These are phyloP conservation scores for Sebastes schlegelii DNA, from an alignment of 2,113 vertebrate genomes.

Conservation along the genomic window DNA sequence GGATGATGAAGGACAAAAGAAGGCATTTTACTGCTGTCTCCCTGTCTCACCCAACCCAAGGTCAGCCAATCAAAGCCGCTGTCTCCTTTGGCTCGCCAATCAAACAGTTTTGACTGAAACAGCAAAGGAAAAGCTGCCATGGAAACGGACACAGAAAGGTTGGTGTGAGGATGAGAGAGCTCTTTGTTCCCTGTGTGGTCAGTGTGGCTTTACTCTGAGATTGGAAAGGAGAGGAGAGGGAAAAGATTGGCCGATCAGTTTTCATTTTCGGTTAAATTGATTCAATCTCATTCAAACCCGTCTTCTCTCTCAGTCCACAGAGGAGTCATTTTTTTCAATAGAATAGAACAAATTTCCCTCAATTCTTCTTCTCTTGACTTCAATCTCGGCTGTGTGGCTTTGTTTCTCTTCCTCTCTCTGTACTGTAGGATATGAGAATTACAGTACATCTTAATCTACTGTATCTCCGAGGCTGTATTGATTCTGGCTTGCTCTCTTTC, in stretches of 20 bases:
- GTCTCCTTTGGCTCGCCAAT: slow-evolving; percentile 73
- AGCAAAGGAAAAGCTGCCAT: slow-evolving; percentile 53
- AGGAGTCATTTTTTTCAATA: slow-evolving; percentile 45
- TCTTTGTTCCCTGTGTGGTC: slow-evolving; percentile 36
- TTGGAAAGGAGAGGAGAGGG: neutral
- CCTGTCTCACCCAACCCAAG: slow-evolving; percentile 18
- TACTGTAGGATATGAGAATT: slow-evolving; percentile 24
- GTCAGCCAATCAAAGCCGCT: slow-evolving; percentile 61
- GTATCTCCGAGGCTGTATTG: slow-evolving; percentile 48
- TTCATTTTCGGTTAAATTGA: slow-evolving; percentile 34
- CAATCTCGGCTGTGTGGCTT: slow-evolving; percentile 7
- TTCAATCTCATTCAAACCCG: slow-evolving; percentile 17
- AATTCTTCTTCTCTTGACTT: slow-evolving; percentile 29
- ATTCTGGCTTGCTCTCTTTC: slow-evolving; percentile 47
- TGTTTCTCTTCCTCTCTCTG: slow-evolving; percentile 14
- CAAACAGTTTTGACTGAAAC: slow-evolving; percentile 52
- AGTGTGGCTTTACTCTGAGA: slow-evolving; percentile 23
- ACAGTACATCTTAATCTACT: slow-evolving; percentile 49
- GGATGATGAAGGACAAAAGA: slow-evolving; percentile 19
- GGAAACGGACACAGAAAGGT: slow-evolving; percentile 68
- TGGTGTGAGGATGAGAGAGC: slow-evolving; percentile 39
- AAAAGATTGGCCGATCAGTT: slow-evolving; percentile 44
- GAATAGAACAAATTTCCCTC: slow-evolving; percentile 43
- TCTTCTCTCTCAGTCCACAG: slow-evolving; percentile 14
- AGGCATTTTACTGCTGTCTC: slow-evolving; percentile 70